Conservation (phyloP, 1,140 invertebrate genomes). For the Andrena cerasifolii region DNA sequence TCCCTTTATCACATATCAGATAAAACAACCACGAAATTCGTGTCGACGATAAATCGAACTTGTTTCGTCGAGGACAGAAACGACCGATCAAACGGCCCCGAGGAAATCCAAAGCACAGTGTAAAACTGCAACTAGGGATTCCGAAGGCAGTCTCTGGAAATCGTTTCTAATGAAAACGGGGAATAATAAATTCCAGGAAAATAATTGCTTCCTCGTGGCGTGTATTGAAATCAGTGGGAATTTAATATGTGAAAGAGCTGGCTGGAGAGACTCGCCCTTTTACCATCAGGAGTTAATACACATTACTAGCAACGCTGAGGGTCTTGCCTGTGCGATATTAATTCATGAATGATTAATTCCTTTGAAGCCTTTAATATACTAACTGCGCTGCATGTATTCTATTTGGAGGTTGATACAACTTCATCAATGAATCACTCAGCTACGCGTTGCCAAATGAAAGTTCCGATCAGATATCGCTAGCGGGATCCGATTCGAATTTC, state of each 20-base stretch:
- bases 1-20: no score
- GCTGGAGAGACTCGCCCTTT: not conserved
- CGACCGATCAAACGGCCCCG: not conserved
- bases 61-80: not conserved
- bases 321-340: no score
- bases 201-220: not conserved
- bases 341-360: not conserved
- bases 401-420: no score
- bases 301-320: no score
- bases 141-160: not conserved
- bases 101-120: slow-evolving; percentile 31
- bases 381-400: no score
- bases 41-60: not conserved
- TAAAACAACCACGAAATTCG: no score
- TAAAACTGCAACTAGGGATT: slow-evolving; percentile 14
- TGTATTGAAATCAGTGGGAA: slow-evolving; percentile 33
- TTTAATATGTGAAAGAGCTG: slow-evolving; percentile 25
- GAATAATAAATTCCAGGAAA: slow-evolving; percentile 29
- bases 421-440: no score
- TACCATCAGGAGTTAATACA: not conserved
- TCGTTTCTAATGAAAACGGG: not conserved
- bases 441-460: no score
- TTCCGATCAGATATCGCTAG: no score
- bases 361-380: no score
- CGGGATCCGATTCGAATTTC: no score